phyloP scores from a whole-genome alignment of 2,797 vertebrate species.

The Scomberomorus guttatus region DNA sequence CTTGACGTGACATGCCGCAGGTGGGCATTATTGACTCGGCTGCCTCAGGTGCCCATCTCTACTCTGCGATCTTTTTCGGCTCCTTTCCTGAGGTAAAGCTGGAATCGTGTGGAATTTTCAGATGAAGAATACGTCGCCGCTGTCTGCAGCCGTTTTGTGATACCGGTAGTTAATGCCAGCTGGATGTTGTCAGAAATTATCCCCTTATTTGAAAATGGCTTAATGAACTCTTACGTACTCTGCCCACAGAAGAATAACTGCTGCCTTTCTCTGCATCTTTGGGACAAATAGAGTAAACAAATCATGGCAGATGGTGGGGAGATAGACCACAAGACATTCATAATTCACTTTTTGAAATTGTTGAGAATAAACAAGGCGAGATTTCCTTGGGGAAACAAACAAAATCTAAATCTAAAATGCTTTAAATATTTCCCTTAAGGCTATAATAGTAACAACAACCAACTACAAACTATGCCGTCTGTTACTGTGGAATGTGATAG shows the following conservation, averaged over 20 bases:
- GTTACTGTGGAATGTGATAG: constrained; percentile 49
- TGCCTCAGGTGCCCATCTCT: constrained; percentile 73
- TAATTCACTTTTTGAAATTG: constrained; percentile 69
- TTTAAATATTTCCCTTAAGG: constrained; percentile 60
- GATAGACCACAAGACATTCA: constrained; percentile 61
- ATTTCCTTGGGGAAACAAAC: constrained; percentile 68
- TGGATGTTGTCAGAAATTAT: constrained; percentile 64
- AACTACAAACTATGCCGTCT: constrained; percentile 63
- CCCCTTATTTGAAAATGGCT: constrained; percentile 66
- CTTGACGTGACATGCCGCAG: constrained; percentile 81
- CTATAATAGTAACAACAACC: constrained; percentile 50
- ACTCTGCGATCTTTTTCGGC: constrained; percentile 29
- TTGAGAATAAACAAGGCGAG: constrained; percentile 64
- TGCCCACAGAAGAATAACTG: constrained; percentile 61
- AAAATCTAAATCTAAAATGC: constrained; percentile 70
- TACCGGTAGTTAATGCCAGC: constrained; percentile 65
- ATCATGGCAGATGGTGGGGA: constrained; percentile 75
- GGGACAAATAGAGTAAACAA: constrained; percentile 62
- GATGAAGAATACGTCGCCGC: constrained; percentile 29
- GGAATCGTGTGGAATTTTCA: constrained; percentile 57
- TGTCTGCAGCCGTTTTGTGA: constrained; percentile 43
- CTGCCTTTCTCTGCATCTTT: constrained; percentile 44
- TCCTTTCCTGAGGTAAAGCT: constrained; percentile 23
- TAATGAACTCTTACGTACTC: constrained; percentile 64
- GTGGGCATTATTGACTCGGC: constrained; percentile 78